Evolutionary conservation across 2,797 vertebrate genomes (phyloP).

Genomic region (Sciaenops ocellatus): DNA sequence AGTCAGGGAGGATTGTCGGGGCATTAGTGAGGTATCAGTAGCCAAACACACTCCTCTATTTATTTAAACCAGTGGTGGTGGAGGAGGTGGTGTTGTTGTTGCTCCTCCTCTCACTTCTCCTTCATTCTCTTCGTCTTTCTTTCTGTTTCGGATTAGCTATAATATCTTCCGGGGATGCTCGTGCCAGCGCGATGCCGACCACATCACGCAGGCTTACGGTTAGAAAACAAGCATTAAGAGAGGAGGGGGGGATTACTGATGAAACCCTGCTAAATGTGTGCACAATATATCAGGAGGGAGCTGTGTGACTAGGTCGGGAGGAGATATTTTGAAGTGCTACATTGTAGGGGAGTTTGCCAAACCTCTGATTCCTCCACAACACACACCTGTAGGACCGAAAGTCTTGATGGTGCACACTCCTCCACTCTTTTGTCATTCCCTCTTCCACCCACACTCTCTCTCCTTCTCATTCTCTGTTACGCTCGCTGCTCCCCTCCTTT

Average conservation of each 20-base stretch:
- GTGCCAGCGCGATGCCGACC: conserved; percentile 35
- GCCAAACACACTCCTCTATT: conserved; percentile 43
- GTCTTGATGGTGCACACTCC: background rate
- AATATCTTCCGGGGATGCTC: conserved; percentile 52
- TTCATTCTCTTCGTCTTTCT: conserved; percentile 9
- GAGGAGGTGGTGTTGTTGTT: too few relatives aligned
- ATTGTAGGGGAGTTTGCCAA: conserved; percentile 33
- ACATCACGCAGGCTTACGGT: conserved; percentile 51
- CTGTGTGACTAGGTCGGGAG: conserved; percentile 7
- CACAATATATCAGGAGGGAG: background rate
- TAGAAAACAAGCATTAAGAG: conserved; percentile 61
- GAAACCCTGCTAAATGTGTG: conserved; percentile 47
- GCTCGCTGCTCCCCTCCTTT: conserved; percentile 27
- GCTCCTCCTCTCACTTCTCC: background rate
- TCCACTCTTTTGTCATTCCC: conserved; percentile 25
- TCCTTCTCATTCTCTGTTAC: conserved; percentile 31
- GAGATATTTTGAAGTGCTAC: conserved; percentile 3
- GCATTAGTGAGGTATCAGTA: conserved; percentile 68
- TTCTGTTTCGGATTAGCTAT: conserved; percentile 59
- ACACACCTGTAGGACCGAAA: conserved; percentile 31
- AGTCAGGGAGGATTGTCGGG: conserved; percentile 53
- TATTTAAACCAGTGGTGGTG: conserved; percentile 14
- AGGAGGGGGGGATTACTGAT: conserved; percentile 39
- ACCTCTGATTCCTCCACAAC: background rate
- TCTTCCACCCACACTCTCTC: conserved; percentile 41